Conservation (phyloP, 1,140 invertebrate species). For the Heterodera carotae region DNA sequence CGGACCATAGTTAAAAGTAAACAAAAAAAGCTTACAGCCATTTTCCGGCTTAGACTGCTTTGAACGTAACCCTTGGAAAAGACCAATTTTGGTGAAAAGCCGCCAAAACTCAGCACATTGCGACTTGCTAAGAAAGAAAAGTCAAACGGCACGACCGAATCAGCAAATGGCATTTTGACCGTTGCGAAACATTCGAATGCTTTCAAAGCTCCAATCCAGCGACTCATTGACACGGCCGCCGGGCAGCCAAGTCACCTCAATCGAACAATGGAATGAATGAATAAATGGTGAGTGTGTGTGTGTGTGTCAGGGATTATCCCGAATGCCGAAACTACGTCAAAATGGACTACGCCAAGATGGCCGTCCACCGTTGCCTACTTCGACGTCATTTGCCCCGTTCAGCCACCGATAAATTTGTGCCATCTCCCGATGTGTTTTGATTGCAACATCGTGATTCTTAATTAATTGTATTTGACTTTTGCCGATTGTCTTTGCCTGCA, state of each 20-base stretch:
- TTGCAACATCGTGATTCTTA: slow-evolving; percentile 36
- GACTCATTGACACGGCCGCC: slow-evolving; percentile 2
- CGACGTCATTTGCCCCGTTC: slow-evolving; percentile 38
- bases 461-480: neutral
- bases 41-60: slow-evolving; percentile 11
- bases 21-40: slow-evolving; percentile 4
- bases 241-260: slow-evolving; percentile 12
- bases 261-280: too few relatives aligned
- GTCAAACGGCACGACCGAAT: neutral
- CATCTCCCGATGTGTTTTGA: slow-evolving; percentile 39
- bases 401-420: slow-evolving; percentile 38
- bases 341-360: too few relatives aligned
- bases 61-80: slow-evolving; percentile 37
- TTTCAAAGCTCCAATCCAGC: slow-evolving; percentile 24
- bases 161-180: slow-evolving; percentile 7
- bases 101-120: neutral
- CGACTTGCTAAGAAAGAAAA: neutral
- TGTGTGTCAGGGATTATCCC: too few relatives aligned
- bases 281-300: too few relatives aligned
- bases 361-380: neutral
- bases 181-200: slow-evolving; percentile 31
- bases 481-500: neutral
- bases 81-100: slow-evolving; percentile 8
- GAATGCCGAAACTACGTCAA: too few relatives aligned
- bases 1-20: neutral